Evolutionary conservation across 1,140 invertebrate genomes (phyloP), one percentile per base, ranked within the genome.

Genomic region (Probaryconus sp.): DNA sequence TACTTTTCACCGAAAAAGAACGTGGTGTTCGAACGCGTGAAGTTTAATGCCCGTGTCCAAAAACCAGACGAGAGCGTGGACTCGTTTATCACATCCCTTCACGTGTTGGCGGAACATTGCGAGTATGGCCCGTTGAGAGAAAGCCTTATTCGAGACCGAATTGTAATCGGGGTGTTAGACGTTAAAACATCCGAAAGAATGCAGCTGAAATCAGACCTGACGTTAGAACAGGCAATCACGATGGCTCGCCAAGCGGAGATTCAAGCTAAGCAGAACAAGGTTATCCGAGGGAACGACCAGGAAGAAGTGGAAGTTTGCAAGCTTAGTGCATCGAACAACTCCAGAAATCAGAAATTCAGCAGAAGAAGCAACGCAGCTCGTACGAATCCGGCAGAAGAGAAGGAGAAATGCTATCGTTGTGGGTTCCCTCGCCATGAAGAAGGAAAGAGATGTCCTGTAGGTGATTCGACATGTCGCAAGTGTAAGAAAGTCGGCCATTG

Each of bases 1-100:
- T 77, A 86, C 55, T 88, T 88, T 63, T 67, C 78, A 7, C 70
- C 79, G 5, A 75, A 78, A 42, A 79, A 79, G 43, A 87, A 88
- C 42, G 37, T 79, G 1, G 81, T 84, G 3, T 85, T 81, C 55
- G 82, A 85, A 35, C 16, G 83, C 6, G 71, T 76, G 11, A 81
- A 80, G 45, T 87, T 87, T 28, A 83, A 85, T 63, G 38, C 74
- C 2, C 45, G 81, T 35, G 43, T 68, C 5, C 83, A 88, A 68
- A 10, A 63, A 45, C 38, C 42, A 5, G 72, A 24, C 9, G 83
- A 87, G 58, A 37, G 63, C 6, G 79, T 81, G 1, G 79, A 87
- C 50, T 38, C 42, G n/a, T n/a, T 84, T 63, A 77, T 86, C 3
- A 84, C 80, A 10, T 56, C 69, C 3, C 35, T 86, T 26, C 74